Base-by-base conservation (phyloP, 2,113 vertebrate species). In the Cephalopholis sonnerati region DNA sequence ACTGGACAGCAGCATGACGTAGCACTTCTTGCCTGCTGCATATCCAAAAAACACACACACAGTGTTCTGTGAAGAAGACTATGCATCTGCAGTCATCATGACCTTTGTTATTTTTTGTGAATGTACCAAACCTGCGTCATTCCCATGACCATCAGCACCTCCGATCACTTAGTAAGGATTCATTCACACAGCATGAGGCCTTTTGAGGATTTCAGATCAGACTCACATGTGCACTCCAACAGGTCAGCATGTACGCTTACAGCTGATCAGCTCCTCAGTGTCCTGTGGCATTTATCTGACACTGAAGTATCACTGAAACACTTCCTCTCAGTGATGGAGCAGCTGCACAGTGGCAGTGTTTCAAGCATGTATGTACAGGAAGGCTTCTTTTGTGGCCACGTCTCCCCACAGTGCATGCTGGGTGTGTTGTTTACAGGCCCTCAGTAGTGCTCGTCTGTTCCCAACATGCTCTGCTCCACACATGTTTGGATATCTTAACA, bases 1-100 rank as follows among this genome's bases (percentile, higher is more conserved):
- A 82, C 75, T 64, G 75, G 89, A 87, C 89, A 87, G 85, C 86
- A 89, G 85, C 85, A 87, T 94, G 91, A 93, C 90, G 32, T 79
- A 74, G 89, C 89, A 91, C 76, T 91, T 90, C 51, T 87, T 90
- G 66, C 61, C 58, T 73, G 65, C 82, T 82, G 79, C 70, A 86
- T 64, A 84, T 77, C 58, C 76, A 74, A 48, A 79, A 12, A 77
- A 54, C 50, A 64, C 22, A 67, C 62, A 74, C 69, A 85, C 48
- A 64, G 15, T 20, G 25, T 17, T 71, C 50, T 58, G 65, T 69
- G 22, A 66, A 51, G 72, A 78, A 53, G 51, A 48, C 24, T 12
- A 2, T 65, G 25, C 58, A 41, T n/a, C 66, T 41, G 13, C 46
- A 61, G 39, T 59, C 41, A 64, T 29, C 11, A 0, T 84, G 69